phyloP scores from a whole-genome alignment of 2,113 vertebrate species.

The Pluvianellus socialis region DNA sequence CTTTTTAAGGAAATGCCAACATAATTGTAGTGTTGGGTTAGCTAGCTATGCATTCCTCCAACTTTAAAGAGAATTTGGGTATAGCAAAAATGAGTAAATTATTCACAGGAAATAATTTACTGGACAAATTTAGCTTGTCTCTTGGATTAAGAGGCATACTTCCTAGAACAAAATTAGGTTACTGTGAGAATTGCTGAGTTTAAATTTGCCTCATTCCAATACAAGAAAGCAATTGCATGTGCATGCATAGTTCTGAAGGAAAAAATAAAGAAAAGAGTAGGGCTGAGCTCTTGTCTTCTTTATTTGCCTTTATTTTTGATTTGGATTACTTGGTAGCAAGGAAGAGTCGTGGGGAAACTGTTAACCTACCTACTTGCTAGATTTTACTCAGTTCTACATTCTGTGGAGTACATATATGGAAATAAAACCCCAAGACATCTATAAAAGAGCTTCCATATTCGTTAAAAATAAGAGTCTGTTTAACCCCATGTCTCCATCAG shows the following conservation, averaged over 20 bases:
- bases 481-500: not conserved
- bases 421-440: not conserved
- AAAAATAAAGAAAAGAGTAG: not conserved
- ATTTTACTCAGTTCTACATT: not conserved
- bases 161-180: constrained; percentile 35
- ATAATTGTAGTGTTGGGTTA: constrained; percentile 8
- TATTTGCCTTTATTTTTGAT: not conserved
- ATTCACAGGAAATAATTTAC: constrained; percentile 39
- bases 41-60: constrained; percentile 18
- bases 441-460: not conserved
- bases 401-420: not conserved
- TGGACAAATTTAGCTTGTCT: constrained; percentile 32
- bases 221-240: not conserved
- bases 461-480: not conserved
- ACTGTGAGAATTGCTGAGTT: constrained; percentile 39
- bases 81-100: constrained; percentile 18
- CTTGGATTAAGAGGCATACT: constrained; percentile 18
- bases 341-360: not conserved
- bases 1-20: constrained; percentile 16
- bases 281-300: not conserved
- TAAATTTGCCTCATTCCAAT: not conserved
- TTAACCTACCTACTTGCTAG: not conserved
- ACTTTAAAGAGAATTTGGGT: not conserved
- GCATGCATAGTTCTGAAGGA: not conserved
- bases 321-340: not conserved